A percentile compares a stretch with the other conserved stretches of the same genome.
Conservation (phyloP, 2,797 vertebrate genomes). For the Sebastes jordani region DNA sequence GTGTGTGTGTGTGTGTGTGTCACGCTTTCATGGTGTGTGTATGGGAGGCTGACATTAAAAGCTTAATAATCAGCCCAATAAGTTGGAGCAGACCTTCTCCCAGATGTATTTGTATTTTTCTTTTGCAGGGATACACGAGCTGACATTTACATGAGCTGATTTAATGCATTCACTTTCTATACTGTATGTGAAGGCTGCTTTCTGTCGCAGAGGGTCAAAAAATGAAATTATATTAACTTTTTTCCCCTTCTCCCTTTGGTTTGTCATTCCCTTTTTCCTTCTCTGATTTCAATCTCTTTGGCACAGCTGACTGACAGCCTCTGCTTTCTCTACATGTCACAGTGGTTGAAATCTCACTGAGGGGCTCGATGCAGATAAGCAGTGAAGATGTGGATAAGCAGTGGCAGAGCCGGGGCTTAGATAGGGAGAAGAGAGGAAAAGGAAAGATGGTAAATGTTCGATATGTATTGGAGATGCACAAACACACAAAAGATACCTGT, state of each 20-base stretch:
- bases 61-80: conserved; percentile 62
- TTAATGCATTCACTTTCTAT: conserved; percentile 39
- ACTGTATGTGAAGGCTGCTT: conserved; percentile 35
- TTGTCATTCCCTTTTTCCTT: conserved; percentile 30
- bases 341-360: conserved; percentile 83
- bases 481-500: conserved; percentile 89
- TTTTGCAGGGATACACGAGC: conserved; percentile 28
- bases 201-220: conserved; percentile 40
- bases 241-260: neutral
- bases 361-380: conserved; percentile 76
- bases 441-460: conserved; percentile 84
- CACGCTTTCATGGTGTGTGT: conserved; percentile 17
- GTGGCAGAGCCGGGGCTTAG: conserved; percentile 80
- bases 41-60: conserved; percentile 47
- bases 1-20: neutral
- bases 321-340: conserved; percentile 76
- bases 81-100: conserved; percentile 45
- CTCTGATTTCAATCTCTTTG: conserved; percentile 76
- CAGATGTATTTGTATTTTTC: conserved; percentile 50
- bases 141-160: conserved; percentile 68
- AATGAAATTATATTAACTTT: conserved; percentile 66
- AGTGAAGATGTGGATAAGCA: conserved; percentile 90
- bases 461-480: conserved; percentile 89
- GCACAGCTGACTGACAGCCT: conserved; percentile 84
- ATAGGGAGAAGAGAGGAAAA: conserved; percentile 60